These are phyloP conservation scores for Chelonia mydas DNA, from an alignment of 2,797 vertebrate species.

Conservation along the genomic window DNA sequence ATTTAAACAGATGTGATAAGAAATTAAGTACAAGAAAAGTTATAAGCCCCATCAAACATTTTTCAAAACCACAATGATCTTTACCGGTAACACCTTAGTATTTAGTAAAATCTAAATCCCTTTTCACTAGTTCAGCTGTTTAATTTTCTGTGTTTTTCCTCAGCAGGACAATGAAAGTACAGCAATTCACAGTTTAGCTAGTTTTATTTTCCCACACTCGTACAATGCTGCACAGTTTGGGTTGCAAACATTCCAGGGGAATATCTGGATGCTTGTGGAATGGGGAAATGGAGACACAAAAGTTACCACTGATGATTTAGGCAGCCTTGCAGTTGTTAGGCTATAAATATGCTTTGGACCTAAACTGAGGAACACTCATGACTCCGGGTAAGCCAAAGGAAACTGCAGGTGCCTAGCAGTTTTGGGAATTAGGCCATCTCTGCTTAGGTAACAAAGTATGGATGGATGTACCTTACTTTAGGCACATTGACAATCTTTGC, in stretches of 20 bases:
- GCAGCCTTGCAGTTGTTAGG: not conserved
- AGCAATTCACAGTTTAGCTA: accelerated
- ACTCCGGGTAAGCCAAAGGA: not conserved
- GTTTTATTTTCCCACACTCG: not conserved
- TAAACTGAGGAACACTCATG: not conserved
- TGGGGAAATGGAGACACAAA: not conserved
- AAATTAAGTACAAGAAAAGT: accelerated
- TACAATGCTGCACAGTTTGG: accelerated
- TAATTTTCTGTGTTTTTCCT: not conserved
- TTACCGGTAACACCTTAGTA: not conserved
- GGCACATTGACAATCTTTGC: not conserved
- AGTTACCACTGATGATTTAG: not conserved
- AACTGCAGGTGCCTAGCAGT: not conserved
- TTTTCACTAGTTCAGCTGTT: not conserved
- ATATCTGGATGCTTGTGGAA: not conserved
- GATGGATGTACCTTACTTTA: not conserved
- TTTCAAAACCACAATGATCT: not conserved
- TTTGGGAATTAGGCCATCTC: not conserved
- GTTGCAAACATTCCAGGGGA: not conserved
- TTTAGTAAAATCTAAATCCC: not conserved
- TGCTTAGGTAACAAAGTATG: not conserved
- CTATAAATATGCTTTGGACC: not conserved
- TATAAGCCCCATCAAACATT: not conserved
- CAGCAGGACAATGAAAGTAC: not conserved
- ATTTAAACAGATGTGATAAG: not conserved